Conservation (phyloP, 1,140 invertebrate species). For the Drosophila prosaltans region DNA sequence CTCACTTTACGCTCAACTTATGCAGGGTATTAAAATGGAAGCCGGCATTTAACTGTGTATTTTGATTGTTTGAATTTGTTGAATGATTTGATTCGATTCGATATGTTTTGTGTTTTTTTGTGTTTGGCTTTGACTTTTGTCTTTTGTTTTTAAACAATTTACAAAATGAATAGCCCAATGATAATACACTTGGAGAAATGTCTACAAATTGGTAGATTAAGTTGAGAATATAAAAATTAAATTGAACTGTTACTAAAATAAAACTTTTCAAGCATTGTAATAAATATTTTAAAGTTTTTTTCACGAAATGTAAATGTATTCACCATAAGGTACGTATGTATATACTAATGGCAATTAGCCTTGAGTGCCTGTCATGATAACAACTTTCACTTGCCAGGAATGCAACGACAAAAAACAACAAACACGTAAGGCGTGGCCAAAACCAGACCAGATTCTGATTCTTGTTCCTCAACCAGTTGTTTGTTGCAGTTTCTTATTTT, state of each 20-base stretch:
- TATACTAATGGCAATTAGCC: background rate
- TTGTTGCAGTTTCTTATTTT: constrained; percentile 7
- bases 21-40: background rate
- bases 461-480: constrained; percentile 2
- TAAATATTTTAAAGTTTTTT: background rate
- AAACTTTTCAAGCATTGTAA: too few species aligned
- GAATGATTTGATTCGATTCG: background rate
- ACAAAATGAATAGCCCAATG: background rate
- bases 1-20: background rate
- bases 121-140: constrained; percentile 4
- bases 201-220: too few species aligned
- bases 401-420: constrained; percentile 3
- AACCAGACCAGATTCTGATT: constrained; percentile 14
- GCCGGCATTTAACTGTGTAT: constrained; percentile 61
- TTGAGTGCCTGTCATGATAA: constrained; percentile 9
- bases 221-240: too few species aligned
- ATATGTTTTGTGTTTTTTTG: background rate
- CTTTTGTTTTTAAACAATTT: constrained; percentile 31
- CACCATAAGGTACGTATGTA: too few species aligned
- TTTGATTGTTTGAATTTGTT: constrained; percentile 45
- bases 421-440: background rate
- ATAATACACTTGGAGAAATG: background rate
- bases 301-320: background rate
- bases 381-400: constrained; percentile 19
- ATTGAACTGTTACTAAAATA: background rate